Conservation (phyloP, 2,797 vertebrate genomes). For the Chelmon rostratus region DNA sequence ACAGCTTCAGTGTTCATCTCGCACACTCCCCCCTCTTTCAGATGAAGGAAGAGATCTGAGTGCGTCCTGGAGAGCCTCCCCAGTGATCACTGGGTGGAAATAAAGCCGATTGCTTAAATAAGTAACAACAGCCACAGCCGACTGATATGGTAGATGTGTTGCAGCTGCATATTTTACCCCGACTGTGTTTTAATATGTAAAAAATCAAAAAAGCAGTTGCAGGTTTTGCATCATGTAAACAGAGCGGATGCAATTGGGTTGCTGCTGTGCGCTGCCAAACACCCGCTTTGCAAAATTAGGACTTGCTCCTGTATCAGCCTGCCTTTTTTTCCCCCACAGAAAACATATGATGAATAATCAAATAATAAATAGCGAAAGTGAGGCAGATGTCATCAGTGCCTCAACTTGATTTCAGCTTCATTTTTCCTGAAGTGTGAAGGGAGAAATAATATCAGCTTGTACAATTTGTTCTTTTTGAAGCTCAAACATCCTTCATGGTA, state of each 20-base stretch:
- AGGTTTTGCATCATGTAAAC: conserved; percentile 61
- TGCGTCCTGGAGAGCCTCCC: conserved; percentile 58
- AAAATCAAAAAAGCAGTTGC: conserved; percentile 60
- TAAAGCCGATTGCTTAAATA: conserved; percentile 70
- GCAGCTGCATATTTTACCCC: conserved; percentile 45
- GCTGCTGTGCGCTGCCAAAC: conserved; percentile 44
- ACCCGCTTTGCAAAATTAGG: conserved; percentile 57
- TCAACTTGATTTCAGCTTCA: conserved; percentile 47
- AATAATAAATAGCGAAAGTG: conserved; percentile 62
- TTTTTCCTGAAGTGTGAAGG: conserved; percentile 52
- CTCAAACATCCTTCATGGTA: conserved; percentile 10
- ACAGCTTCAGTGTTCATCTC: conserved; percentile 71
- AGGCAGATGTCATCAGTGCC: conserved; percentile 48
- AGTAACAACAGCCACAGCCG: conserved; percentile 54
- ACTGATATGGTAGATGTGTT: conserved; percentile 38
- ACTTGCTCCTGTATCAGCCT: conserved; percentile 39
- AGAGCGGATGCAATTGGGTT: conserved; percentile 50
- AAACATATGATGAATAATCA: conserved; percentile 76
- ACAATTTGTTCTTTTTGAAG: conserved; percentile 34
- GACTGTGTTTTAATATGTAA: conserved; percentile 59
- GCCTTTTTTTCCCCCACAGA: conserved; percentile 28
- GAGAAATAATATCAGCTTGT: conserved; percentile 22
- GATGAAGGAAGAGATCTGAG: conserved; percentile 71
- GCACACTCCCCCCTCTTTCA: conserved; percentile 52
- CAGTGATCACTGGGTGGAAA: conserved; percentile 57